These are phyloP conservation scores for Nematolebias whitei DNA, from an alignment of 2,113 vertebrate species.

Conservation along the genomic window DNA sequence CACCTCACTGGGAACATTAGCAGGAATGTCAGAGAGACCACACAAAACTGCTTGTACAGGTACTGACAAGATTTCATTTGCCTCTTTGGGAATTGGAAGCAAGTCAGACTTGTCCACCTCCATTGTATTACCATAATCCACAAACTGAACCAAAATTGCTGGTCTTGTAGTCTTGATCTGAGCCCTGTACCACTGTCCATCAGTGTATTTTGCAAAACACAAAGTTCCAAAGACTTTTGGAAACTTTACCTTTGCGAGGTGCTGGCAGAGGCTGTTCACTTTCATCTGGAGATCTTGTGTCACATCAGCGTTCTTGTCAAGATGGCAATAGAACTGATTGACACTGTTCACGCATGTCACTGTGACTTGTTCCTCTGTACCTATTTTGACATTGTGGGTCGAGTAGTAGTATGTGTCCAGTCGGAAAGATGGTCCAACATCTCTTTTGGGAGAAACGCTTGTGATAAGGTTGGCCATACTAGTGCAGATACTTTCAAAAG, in stretches of 20 bases:
- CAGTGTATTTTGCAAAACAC: conserved; percentile 90
- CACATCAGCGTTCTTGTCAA: conserved; percentile 79
- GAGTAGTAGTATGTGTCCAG: conserved; percentile 90
- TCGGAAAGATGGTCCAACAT: conserved; percentile 71
- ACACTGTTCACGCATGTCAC: conserved; percentile 83
- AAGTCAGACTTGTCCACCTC: conserved; percentile 77
- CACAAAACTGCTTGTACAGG: conserved; percentile 91
- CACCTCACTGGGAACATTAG: conserved; percentile 73
- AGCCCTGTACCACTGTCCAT: conserved; percentile 90
- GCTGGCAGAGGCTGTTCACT: conserved; percentile 75
- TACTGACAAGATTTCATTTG: conserved; percentile 83
- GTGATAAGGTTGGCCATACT: conserved; percentile 80
- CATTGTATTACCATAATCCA: conserved; percentile 91
- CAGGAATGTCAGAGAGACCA: conserved; percentile 83
- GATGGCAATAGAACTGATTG: conserved; percentile 88
- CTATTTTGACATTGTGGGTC: conserved; percentile 86
- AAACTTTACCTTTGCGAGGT: conserved; percentile 58
- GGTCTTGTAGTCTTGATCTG: conserved; percentile 77
- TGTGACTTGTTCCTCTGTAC: conserved; percentile 85
- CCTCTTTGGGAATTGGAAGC: conserved; percentile 85
- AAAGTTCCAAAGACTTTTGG: conserved; percentile 71
- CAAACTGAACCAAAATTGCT: conserved; percentile 84
- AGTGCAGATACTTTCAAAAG: conserved; percentile 87
- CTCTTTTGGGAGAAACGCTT: conserved; percentile 63
- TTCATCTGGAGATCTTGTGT: conserved; percentile 78